Base-by-base conservation (phyloP, 2,888 invertebrate species). In the Ormyrus rosae region DNA sequence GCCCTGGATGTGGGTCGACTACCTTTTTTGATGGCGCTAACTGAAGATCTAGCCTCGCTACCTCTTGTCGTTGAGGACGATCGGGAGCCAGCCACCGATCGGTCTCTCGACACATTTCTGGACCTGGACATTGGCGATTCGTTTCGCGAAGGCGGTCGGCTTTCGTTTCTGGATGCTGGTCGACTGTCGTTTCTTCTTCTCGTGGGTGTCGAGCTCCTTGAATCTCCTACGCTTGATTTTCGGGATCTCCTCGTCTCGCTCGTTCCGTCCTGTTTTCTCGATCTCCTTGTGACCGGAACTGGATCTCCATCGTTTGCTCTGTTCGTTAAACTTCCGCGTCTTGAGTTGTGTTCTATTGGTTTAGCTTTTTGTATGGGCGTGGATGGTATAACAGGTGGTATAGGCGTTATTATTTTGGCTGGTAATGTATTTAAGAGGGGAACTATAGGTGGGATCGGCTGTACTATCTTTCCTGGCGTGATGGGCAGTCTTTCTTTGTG, bases 1-100 rank as follows among this genome's bases (percentile, higher is more conserved):
- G 88, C 86, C 65, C 89, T 86, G 4, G 89, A 89, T 0, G 87
- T 83, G 6, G 86, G 81, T 64, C 86, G 83, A 78, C 84, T 87
- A 0, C 67, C 65, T 6, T 50, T 67, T 58, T 10, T 74, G n/a
- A 60, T 50, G 1, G 7, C 11, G 19, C 46, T 63, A 5, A 19
- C 5, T 11, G 65, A 34, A 34, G 34, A 56, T 13, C 55, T 63
- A 0, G 85, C 75, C 6, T 84, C 86, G 10, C 85, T 84, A 6
- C 70, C 71, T 7, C 87, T 83, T 5, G 85, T 86, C 53, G 84
- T 86, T 2, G 89, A 88, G 4, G 88, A 87, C 0, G 89, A 87
- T 61, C 87, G 85, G 5, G 89, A 89, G 3, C 70, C 73, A 8
- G 86, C 82, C 5, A 81, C 71, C 56, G 85, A 81, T 64, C 79